Evolutionary conservation across 2,113 vertebrate species (phyloP).

Genomic region (Poeciliopsis retropinna): DNA sequence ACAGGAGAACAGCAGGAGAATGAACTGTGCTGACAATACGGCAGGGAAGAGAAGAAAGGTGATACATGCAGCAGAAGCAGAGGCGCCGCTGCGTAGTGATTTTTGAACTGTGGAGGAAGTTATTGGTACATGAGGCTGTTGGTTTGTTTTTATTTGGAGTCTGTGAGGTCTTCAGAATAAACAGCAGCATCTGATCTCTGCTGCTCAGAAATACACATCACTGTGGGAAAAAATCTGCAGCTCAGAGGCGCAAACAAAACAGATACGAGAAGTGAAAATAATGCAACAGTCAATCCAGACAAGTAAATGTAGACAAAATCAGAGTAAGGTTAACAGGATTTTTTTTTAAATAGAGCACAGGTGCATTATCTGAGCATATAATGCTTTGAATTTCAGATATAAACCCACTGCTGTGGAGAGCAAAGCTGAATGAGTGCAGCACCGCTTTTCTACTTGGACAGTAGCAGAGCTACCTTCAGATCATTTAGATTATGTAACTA

Average conservation of each 20-base stretch:
- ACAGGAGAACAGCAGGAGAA: slow-evolving; percentile 8
- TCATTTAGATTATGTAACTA: background rate
- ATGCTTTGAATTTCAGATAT: no score
- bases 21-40: slow-evolving; percentile 27
- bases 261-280: background rate
- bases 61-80: slow-evolving; percentile 12
- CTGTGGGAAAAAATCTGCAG: background rate
- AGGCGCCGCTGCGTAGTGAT: slow-evolving; percentile 2
- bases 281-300: background rate
- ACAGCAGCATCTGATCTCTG: background rate
- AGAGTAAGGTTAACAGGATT: background rate
- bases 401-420: background rate
- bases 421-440: background rate
- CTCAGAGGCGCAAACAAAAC: slow-evolving; percentile 6
- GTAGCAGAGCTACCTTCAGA: background rate
- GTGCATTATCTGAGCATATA: no score
- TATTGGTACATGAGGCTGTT: slow-evolving; percentile 9
- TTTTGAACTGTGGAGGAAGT: slow-evolving; percentile 27
- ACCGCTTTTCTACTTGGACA: background rate
- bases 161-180: slow-evolving; percentile 10
- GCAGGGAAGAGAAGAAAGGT: slow-evolving; percentile 14
- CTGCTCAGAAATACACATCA: background rate
- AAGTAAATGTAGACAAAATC: background rate
- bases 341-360: background rate
- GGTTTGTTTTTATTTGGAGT: slow-evolving; percentile 9